phyloP scores from a whole-genome alignment of 1,140 invertebrate species.

The Neelides sp. region DNA sequence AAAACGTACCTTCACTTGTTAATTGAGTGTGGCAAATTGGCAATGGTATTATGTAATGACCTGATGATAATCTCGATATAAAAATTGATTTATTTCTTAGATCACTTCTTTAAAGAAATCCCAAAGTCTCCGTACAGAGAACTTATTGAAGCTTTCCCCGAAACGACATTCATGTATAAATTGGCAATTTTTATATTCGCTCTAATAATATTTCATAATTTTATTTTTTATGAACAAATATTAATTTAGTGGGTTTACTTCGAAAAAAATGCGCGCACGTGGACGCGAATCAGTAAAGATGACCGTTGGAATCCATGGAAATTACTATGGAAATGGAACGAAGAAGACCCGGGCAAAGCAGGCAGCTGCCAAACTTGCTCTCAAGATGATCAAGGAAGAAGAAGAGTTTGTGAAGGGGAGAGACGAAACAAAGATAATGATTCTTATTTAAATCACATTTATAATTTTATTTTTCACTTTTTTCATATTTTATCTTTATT shows the following conservation, averaged over 20 bases:
- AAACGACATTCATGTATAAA: neutral
- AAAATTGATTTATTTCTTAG: neutral
- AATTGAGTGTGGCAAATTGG: too few species aligned
- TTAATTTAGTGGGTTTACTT: neutral
- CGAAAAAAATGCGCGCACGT: constrained; percentile 30
- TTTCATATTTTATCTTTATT: too few species aligned
- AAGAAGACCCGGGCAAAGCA: constrained; percentile 55
- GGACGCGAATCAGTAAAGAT: constrained; percentile 51
- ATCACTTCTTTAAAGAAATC: constrained; percentile 15
- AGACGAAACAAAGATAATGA: neutral
- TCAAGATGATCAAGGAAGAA: constrained; percentile 34
- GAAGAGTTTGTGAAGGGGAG: neutral
- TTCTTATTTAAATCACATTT: neutral
- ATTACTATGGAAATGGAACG: constrained; percentile 53
- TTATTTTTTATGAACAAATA: neutral
- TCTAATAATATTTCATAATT: neutral
- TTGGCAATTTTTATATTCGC: neutral
- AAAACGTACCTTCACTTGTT: too few species aligned
- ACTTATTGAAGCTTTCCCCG: constrained; percentile 9
- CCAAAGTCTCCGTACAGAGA: constrained; percentile 21
- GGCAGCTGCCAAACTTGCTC: constrained; percentile 59
- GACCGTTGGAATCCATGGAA: constrained; percentile 41
- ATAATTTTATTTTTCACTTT: too few species aligned
- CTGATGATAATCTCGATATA: too few species aligned
- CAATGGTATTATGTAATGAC: too few species aligned